Evolutionary conservation across 2,797 vertebrate species (phyloP).

Genomic region (Propithecus perrieri): DNA sequence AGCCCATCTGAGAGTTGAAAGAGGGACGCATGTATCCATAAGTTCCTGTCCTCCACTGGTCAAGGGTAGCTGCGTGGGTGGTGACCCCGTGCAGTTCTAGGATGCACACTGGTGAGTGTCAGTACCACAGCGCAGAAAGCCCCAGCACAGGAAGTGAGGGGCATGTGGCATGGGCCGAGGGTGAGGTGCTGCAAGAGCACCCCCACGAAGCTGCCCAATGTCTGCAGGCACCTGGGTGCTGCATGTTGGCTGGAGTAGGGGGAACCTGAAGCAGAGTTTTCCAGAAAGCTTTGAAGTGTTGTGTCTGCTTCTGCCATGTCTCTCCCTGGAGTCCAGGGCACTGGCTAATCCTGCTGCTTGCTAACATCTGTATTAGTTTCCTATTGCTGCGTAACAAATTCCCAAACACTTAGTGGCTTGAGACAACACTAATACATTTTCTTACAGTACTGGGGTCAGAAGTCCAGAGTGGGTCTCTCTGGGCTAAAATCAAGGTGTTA

Average conservation of each 20-base stretch:
- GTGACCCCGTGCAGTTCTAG: neutral
- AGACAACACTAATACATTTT: neutral
- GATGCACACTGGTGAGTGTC: neutral
- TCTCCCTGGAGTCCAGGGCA: neutral
- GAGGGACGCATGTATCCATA: neutral
- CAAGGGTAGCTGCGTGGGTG: neutral
- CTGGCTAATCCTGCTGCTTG: neutral
- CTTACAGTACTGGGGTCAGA: neutral
- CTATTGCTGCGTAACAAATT: neutral
- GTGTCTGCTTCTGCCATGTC: neutral
- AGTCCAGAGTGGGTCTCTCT: neutral
- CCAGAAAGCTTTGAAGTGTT: neutral
- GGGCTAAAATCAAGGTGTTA: neutral
- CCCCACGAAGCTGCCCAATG: neutral
- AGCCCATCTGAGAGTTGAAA: neutral
- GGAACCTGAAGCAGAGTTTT: neutral
- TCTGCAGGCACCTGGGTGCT: no score
- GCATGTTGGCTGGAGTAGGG: neutral
- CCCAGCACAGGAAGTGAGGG: neutral
- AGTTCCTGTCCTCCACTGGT: neutral
- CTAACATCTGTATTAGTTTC: neutral
- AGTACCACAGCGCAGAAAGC: neutral
- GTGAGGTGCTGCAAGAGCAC: neutral
- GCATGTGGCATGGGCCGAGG: neutral
- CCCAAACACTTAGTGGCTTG: neutral